Conservation (phyloP, 2,113 vertebrate species). For the Apeltes quadracus region DNA sequence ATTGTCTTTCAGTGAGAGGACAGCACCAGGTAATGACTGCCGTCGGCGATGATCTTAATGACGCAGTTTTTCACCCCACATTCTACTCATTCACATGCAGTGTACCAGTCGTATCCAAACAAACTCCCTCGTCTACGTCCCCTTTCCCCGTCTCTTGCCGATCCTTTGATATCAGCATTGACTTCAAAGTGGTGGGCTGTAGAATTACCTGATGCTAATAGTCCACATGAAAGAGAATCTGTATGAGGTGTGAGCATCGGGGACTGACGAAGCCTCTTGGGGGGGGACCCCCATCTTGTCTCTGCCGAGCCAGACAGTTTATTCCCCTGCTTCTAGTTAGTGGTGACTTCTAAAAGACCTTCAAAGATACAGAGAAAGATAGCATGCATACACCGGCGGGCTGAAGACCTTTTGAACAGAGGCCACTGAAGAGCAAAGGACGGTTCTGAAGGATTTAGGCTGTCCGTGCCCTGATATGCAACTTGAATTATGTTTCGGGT, state of each 20-base stretch:
- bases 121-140: conserved; percentile 30
- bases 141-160: conserved; percentile 36
- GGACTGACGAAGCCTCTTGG: conserved; percentile 64
- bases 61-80: not conserved
- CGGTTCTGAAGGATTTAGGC: conserved; percentile 46
- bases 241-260: conserved; percentile 67
- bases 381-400: conserved; percentile 25
- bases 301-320: conserved; percentile 66
- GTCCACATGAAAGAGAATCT: conserved; percentile 79
- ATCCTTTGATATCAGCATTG: conserved; percentile 63
- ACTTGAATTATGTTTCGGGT: conserved; percentile 21
- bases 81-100: conserved; percentile 43
- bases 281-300: conserved; percentile 44
- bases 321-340: conserved; percentile 78
- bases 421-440: conserved; percentile 44
- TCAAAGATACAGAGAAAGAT: conserved; percentile 48
- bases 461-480: conserved; percentile 9
- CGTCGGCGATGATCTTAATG: conserved; percentile 7
- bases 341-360: conserved; percentile 78
- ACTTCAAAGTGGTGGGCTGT: conserved; percentile 73
- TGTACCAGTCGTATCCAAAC: conserved; percentile 42
- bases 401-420: conserved; percentile 52
- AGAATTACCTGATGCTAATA: conserved; percentile 76
- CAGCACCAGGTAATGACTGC: not conserved
- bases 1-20: conserved; percentile 8